Base-by-base conservation (phyloP, 2,113 vertebrate genomes). In the Mellivora capensis region DNA sequence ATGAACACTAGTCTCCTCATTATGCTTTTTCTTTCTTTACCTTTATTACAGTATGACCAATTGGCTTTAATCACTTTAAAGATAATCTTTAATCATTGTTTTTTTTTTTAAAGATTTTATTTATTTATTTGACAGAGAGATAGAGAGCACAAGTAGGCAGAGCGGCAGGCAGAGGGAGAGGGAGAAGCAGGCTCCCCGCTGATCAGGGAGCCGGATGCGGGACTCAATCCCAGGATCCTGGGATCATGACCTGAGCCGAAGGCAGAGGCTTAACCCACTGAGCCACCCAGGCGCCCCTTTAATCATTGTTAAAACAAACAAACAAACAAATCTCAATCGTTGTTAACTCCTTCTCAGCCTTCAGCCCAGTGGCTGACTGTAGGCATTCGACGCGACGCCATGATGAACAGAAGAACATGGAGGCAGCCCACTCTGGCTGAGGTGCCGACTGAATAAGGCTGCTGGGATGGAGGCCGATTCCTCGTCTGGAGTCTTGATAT, bases 61-160 rank as follows among this genome's bases (percentile, higher is more conserved):
- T 52, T 67, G 34, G 23, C 54, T 96, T 94, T 57, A 92, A 59
- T 37, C 67, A 80, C n/a, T 47, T 85, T 89, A 88, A 90, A 94
- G 81, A 27, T 39, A 91, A 82, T 61, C 18, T 54, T n/a, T 39
- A 93, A 80, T 94, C 25, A 59, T 34, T 81, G 20, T 84, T 87
- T n/a, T n/a, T n/a, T n/a, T n/a, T n/a, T n/a, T n/a, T n/a, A n/a
- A n/a, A n/a, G n/a, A n/a, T n/a, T n/a, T n/a, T n/a, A n/a, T n/a
- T n/a, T n/a, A n/a, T n/a, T n/a, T n/a, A n/a, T n/a, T n/a, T n/a
- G n/a, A n/a, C n/a, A n/a, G n/a, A n/a, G n/a, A n/a, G n/a, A n/a
- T n/a, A n/a, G n/a, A n/a, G n/a, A n/a, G n/a, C n/a, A n/a, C n/a
- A n/a, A n/a, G n/a, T n/a, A n/a, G n/a, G n/a, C n/a, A n/a, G n/a